Evolutionary conservation across 2,797 vertebrate species (phyloP).

Genomic region (Myotis daubentonii): DNA sequence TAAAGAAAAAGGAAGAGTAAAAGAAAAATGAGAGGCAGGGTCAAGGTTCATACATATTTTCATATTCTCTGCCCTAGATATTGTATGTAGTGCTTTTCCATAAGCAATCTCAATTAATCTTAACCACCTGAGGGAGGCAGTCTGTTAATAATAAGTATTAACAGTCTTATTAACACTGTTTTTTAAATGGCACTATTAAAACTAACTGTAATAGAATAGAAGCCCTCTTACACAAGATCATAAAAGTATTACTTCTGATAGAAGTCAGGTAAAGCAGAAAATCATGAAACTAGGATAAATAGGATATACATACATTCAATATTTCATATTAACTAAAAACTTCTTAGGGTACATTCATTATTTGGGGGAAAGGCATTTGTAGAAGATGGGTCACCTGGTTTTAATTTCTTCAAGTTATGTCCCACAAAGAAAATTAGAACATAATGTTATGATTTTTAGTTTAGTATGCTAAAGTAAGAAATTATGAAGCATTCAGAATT

Average conservation of each 20-base stretch:
- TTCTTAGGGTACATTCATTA: background rate
- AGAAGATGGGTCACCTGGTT: background rate
- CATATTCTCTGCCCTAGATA: background rate
- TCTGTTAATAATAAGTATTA: background rate
- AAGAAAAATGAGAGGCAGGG: background rate
- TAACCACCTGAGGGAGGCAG: background rate
- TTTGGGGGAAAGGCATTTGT: background rate
- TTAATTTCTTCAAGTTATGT: background rate
- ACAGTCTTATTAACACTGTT: background rate
- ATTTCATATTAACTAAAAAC: constrained; percentile 14
- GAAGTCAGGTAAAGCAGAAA: background rate
- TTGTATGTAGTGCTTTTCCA: background rate
- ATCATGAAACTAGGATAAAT: background rate
- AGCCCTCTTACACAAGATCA: background rate
- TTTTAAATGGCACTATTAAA: background rate
- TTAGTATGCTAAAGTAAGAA: background rate
- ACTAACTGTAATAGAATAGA: background rate
- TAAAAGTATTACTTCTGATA: background rate
- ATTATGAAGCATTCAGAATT: background rate
- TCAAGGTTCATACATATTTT: background rate
- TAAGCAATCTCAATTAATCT: background rate
- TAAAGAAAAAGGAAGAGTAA: background rate
- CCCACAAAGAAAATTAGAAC: background rate
- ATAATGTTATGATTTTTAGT: background rate
- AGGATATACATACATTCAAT: background rate